Percentiles rank a stretch among this genome's conserved stretches.
Evolutionary conservation across 2,888 invertebrate genomes (phyloP).

Genomic region (Leucophora obtusa): DNA sequence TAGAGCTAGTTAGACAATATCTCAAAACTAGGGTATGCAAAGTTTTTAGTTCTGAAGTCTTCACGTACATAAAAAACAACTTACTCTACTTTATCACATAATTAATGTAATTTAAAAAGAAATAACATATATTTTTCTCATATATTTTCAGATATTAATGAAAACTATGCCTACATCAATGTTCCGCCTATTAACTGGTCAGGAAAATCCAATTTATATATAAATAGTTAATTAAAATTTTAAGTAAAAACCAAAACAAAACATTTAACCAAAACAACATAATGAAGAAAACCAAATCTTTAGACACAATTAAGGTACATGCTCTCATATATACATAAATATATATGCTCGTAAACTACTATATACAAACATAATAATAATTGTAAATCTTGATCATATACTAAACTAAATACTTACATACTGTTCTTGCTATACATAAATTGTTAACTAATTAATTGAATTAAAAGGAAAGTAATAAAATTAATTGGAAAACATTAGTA

Average conservation of each 20-base stretch:
- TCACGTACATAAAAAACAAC: too few relatives aligned
- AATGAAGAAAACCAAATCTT: slow-evolving; percentile 3
- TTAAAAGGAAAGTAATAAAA: neutral
- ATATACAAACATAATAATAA: neutral
- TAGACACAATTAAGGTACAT: slow-evolving; percentile 32
- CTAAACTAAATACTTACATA: slow-evolving; percentile 21
- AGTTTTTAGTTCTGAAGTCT: too few relatives aligned
- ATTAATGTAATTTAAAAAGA: too few relatives aligned
- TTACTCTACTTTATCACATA: too few relatives aligned
- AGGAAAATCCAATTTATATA: slow-evolving; percentile 99
- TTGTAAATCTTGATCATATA: slow-evolving; percentile 56
- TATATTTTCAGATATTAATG: slow-evolving; percentile 92
- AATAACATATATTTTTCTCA: slow-evolving; percentile 2
- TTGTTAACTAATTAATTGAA: slow-evolving; percentile 59
- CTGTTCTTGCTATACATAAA: slow-evolving; percentile 29
- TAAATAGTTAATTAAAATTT: slow-evolving; percentile 79
- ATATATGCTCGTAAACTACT: neutral
- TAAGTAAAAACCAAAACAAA: slow-evolving; percentile 5
- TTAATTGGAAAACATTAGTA: slow-evolving; percentile 38
- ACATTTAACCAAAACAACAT: slow-evolving; percentile 13
- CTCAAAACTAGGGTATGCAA: too few relatives aligned
- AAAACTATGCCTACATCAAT: slow-evolving; percentile 99
- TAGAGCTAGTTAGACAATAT: too few relatives aligned
- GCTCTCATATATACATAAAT: slow-evolving; percentile 22
- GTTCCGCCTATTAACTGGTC: slow-evolving; percentile 99